Conservation (phyloP, 2,113 vertebrate species). For the Rafetus swinhoei region DNA sequence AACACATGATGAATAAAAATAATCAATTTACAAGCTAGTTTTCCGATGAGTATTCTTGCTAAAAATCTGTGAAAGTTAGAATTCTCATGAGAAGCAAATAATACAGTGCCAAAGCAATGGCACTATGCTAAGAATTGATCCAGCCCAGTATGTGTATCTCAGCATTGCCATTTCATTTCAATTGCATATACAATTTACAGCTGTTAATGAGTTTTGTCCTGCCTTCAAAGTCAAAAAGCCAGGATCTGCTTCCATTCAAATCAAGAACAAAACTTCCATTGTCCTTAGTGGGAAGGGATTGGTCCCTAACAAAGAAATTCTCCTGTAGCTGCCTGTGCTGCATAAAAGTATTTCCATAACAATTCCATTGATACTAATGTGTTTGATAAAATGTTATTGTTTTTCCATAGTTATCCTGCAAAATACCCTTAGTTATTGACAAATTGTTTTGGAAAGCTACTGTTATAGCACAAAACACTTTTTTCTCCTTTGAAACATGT, state of each 20-base stretch:
- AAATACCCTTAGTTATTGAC: not conserved
- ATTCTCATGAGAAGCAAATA: not conserved
- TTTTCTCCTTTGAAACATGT: not conserved
- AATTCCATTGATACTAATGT: not conserved
- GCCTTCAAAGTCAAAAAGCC: not conserved
- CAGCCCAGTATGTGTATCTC: not conserved
- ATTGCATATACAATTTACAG: not conserved
- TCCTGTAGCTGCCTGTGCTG: not conserved
- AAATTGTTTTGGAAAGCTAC: not conserved
- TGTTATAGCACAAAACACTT: not conserved
- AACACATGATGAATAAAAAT: not conserved
- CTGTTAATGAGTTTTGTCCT: not conserved
- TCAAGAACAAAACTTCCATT: not conserved
- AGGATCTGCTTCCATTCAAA: not conserved
- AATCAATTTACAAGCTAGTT: not conserved
- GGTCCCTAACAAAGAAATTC: not conserved
- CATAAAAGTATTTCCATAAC: not conserved
- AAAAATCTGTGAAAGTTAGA: not conserved
- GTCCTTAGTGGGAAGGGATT: not conserved
- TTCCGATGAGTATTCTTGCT: not conserved
- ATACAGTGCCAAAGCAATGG: not conserved
- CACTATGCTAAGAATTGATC: not conserved
- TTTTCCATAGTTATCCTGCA: conserved; percentile 28
- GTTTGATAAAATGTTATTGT: not conserved
- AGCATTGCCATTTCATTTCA: not conserved